Evolutionary conservation across 2,888 invertebrate genomes (phyloP), one percentile per base, ranked within the genome.

Genomic region (Patella ulyssiponensis): DNA sequence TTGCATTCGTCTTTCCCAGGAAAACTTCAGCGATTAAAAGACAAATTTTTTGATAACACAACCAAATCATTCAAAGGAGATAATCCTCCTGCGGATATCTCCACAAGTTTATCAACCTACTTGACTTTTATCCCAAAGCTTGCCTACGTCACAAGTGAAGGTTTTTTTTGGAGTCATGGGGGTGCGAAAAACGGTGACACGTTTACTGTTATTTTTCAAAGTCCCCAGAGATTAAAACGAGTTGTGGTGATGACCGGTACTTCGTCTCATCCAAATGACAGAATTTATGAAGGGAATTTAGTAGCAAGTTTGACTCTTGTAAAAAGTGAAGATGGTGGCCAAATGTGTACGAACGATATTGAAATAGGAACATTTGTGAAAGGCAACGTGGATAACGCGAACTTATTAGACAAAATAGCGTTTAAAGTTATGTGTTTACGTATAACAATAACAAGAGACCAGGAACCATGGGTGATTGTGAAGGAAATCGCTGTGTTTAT

Each of bases 141-240:
- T 33, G 89, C 92, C 17, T 92, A 92, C 80, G 80, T 86, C 44
- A 80, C 85, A 1, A 83, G 87, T 0, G 89, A 89, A 15, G 91
- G 91, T 0, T 90, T 89, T 79, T 92, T 92, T 80, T 92, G 92
- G 92, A 90, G 91, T 20, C 85, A 88, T 27, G 84, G 82, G 1
- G 33, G 81, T 9, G 87, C 89, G 0, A 85, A 84, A 76, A 79
- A 81, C 14, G 86, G 89, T 7, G 91, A 90, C 75, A 87, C 87
- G 7, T 88, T 90, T 27, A 88, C 88, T 69, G 78, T 92, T 9
- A 85, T 90, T 14, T 89, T 92, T 71, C 81, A 87, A 9, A 80
- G 85, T 53, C 88, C 90, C 0, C 86, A 86, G 54, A 77, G 73
- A 23, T 54, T 91, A 7, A 81, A 83, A 5, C 84, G 86, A 53